phyloP scores from a whole-genome alignment of 1,140 invertebrate genomes.

The Zaprionus vittiger region DNA sequence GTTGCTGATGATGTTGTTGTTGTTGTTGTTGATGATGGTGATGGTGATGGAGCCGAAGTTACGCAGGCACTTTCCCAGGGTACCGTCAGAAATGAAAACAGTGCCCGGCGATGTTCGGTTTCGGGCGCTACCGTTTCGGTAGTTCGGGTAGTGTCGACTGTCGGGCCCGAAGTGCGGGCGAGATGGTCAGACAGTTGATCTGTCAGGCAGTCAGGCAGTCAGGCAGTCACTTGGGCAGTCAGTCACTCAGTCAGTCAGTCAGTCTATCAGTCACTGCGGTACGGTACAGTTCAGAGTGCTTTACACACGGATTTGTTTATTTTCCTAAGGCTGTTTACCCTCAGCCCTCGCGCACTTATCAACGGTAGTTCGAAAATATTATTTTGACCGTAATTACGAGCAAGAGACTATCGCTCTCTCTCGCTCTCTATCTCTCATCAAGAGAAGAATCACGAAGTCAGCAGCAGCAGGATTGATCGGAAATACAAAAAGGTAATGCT shows the following conservation, averaged over 20 bases:
- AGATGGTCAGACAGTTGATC: neutral
- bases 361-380: constrained; percentile 70
- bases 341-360: constrained; percentile 37
- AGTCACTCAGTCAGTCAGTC: constrained; percentile 4
- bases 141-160: constrained; percentile 18
- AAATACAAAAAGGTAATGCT: constrained; percentile 28
- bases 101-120: constrained; percentile 11
- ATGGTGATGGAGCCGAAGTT: neutral
- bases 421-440: neutral
- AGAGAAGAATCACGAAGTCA: constrained; percentile 8
- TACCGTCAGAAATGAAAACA: constrained; percentile 43
- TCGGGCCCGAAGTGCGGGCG: neutral
- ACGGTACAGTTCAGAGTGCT: constrained; percentile 24
- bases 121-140: constrained; percentile 49
- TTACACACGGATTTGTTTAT: constrained; percentile 57
- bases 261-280: constrained; percentile 11
- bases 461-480: constrained; percentile 20
- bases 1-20: constrained; percentile 29
- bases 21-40: neutral
- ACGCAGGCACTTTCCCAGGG: constrained; percentile 48
- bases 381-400: constrained; percentile 83
- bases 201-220: neutral
- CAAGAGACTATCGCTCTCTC: constrained; percentile 13
- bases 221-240: neutral
- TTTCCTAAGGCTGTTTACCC: constrained; percentile 79